Conservation (phyloP, 2,113 vertebrate genomes). For the Mus spicilegus region DNA sequence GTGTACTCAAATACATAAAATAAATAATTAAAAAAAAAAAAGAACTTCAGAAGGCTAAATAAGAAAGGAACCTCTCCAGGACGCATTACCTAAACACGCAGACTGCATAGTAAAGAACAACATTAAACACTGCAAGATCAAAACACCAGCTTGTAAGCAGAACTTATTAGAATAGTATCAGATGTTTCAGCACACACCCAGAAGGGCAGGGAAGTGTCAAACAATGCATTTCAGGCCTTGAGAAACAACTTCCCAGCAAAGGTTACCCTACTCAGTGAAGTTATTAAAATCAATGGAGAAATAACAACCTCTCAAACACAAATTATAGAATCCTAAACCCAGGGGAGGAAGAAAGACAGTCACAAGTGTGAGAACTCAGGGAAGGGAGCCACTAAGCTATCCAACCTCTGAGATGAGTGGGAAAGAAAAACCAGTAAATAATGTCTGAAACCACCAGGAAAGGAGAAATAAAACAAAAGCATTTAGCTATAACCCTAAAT, state of each 20-base stretch:
- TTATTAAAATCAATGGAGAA: not conserved
- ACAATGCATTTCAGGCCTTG: not conserved
- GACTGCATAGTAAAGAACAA: not conserved
- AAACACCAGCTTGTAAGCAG: not conserved
- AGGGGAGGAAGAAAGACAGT: not conserved
- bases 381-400: not conserved
- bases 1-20: no score
- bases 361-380: not conserved
- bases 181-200: not conserved
- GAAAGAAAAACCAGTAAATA: not conserved
- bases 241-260: not conserved
- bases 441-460: not conserved
- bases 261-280: not conserved
- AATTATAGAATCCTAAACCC: not conserved
- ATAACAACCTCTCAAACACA: not conserved
- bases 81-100: not conserved
- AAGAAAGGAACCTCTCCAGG: not conserved
- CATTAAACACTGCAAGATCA: not conserved
- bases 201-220: not conserved
- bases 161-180: not conserved
- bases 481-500: not conserved
- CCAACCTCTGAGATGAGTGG: not conserved
- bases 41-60: not conserved
- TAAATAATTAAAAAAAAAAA: no score
- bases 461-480: not conserved